Percentiles rank a stretch among this genome's conserved stretches.
These are phyloP conservation scores for Charina bottae DNA, from an alignment of 2,113 vertebrate genomes.

Conservation along the genomic window DNA sequence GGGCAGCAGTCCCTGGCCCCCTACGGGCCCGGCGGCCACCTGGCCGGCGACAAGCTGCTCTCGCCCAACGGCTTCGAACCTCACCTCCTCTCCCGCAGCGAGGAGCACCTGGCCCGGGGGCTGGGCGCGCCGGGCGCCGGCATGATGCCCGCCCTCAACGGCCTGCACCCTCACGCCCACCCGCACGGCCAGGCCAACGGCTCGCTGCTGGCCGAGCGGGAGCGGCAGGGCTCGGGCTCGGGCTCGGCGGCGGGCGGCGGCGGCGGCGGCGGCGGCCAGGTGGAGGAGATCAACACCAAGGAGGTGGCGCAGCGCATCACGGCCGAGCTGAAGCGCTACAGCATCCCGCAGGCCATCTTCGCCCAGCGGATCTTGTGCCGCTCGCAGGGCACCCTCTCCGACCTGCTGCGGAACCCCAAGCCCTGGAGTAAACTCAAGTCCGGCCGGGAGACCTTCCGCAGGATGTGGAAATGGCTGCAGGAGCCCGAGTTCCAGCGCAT, in stretches of 20 bases:
- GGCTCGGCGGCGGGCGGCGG: neutral
- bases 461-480: neutral
- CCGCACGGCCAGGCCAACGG: conserved; percentile 82
- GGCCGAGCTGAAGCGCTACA: neutral
- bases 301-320: neutral
- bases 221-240: conserved; percentile 75
- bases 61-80: conserved; percentile 91
- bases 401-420: neutral
- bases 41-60: conserved; percentile 93
- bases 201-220: conserved; percentile 84
- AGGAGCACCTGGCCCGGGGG: conserved; percentile 90
- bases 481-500: conserved; percentile 2
- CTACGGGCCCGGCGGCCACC: conserved; percentile 87
- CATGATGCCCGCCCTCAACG: conserved; percentile 87
- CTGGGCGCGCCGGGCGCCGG: conserved; percentile 85
- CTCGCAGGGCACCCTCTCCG: neutral
- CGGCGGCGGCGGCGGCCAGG: neutral
- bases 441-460: conserved; percentile 1
- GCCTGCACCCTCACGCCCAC: conserved; percentile 86
- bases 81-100: conserved; percentile 90
- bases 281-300: neutral
- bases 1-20: conserved; percentile 87
- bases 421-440: conserved; percentile 1
- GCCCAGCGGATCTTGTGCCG: conserved; percentile 1
- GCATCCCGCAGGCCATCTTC: conserved; percentile 1